Conservation (phyloP, 2,797 vertebrate species). For the Gymnodraco acuticeps region DNA sequence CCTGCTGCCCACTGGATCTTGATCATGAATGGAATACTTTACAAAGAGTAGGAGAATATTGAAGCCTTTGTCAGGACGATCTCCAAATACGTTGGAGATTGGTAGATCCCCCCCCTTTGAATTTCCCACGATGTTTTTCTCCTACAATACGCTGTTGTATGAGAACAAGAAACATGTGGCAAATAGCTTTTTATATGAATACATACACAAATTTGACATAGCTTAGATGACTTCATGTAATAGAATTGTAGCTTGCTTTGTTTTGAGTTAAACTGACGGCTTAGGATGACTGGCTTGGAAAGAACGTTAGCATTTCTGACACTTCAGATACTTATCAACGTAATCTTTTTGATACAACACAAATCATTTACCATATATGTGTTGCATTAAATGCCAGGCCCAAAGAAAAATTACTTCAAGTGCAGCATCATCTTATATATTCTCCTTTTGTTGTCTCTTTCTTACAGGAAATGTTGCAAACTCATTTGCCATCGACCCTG, state of each 20-base stretch:
- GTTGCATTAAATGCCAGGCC: slow-evolving; percentile 18
- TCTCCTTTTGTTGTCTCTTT: slow-evolving; percentile 41
- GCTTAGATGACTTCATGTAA: slow-evolving; percentile 81
- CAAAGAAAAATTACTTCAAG: slow-evolving; percentile 27
- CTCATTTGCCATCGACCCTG: slow-evolving; percentile 92
- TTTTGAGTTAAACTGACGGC: slow-evolving; percentile 68
- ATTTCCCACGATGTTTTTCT: slow-evolving; percentile 83
- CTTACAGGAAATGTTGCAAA: slow-evolving; percentile 95
- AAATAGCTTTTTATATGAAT: slow-evolving; percentile 73
- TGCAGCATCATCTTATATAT: slow-evolving; percentile 14
- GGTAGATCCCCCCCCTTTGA: slow-evolving; percentile 75
- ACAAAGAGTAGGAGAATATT: slow-evolving; percentile 64
- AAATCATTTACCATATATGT: not conserved
- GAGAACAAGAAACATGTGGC: slow-evolving; percentile 69
- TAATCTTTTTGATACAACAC: not conserved
- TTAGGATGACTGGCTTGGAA: slow-evolving; percentile 48
- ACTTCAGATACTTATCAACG: slow-evolving; percentile 23
- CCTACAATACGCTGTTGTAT: slow-evolving; percentile 74
- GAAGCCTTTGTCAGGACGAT: slow-evolving; percentile 67
- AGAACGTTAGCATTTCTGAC: slow-evolving; percentile 48
- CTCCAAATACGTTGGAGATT: slow-evolving; percentile 74
- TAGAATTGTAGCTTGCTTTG: slow-evolving; percentile 78
- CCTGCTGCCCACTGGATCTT: slow-evolving; percentile 68
- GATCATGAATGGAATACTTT: slow-evolving; percentile 82
- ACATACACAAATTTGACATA: slow-evolving; percentile 87